phyloP scores from a whole-genome alignment of 2,888 invertebrate genomes.

The Lycocerus yunnanus region DNA sequence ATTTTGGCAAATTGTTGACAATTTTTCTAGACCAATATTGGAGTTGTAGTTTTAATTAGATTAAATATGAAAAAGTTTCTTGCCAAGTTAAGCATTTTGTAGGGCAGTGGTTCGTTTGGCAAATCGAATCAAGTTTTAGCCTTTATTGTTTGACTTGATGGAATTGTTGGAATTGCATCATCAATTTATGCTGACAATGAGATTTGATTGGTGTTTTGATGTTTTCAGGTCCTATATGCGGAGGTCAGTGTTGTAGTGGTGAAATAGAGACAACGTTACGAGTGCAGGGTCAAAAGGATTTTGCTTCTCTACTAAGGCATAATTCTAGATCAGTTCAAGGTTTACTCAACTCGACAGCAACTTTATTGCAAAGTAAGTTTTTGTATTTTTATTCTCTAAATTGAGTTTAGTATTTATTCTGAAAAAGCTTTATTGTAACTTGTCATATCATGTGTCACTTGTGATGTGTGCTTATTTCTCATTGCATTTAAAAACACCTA shows the following conservation, averaged over 20 bases:
- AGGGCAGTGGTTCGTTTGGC: neutral
- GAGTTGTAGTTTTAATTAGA: neutral
- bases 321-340: constrained; percentile 77
- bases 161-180: neutral
- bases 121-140: neutral
- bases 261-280: constrained; percentile 66
- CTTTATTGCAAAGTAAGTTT: constrained; percentile 73
- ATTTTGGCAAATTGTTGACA: neutral
- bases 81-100: neutral
- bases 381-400: constrained; percentile 29
- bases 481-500: neutral
- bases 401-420: neutral
- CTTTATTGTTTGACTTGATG: neutral
- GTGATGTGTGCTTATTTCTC: neutral
- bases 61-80: neutral
- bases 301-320: constrained; percentile 70
- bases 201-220: neutral
- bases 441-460: neutral
- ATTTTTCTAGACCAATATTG: neutral
- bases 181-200: neutral
- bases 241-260: constrained; percentile 71
- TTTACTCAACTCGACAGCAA: constrained; percentile 73
- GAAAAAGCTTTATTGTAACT: neutral
- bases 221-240: constrained; percentile 63
- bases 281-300: constrained; percentile 64